phyloP scores from a whole-genome alignment of 2,113 vertebrate genomes.

The Psettodes erumei region DNA sequence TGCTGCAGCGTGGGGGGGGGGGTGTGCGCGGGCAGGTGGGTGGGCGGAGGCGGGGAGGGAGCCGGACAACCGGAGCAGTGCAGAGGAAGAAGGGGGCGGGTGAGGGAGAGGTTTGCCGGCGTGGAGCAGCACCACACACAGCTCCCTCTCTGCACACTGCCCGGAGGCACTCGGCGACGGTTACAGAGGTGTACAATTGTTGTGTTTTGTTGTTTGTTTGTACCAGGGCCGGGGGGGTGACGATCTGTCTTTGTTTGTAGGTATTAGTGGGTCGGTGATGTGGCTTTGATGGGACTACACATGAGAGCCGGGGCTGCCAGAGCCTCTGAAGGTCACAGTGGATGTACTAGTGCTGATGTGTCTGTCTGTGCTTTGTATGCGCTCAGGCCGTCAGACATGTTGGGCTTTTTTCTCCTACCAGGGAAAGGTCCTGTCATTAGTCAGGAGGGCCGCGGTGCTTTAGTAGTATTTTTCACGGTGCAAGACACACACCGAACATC shows the following conservation, averaged over 20 bases:
- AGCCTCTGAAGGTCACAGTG: conserved; percentile 70
- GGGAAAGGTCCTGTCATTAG: conserved; percentile 67
- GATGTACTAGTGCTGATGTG: conserved; percentile 49
- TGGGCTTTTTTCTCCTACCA: conserved; percentile 41
- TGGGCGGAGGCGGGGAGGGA: conserved; percentile 33
- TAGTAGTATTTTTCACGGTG: conserved; percentile 51
- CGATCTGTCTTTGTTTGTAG: conserved; percentile 70
- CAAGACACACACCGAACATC: conserved; percentile 57
- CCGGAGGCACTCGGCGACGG: conserved; percentile 46
- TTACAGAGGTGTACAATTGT: conserved; percentile 55
- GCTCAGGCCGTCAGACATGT: conserved; percentile 46
- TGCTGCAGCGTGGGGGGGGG: conserved; percentile 55
- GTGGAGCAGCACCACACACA: conserved; percentile 3
- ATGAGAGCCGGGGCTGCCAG: conserved; percentile 55
- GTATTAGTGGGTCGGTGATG: conserved; percentile 65
- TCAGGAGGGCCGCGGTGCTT: conserved; percentile 51
- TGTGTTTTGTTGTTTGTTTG: conserved; percentile 64
- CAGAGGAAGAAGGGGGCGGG: not conserved
- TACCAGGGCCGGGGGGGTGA: conserved; percentile 44
- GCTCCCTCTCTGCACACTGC: conserved; percentile 29
- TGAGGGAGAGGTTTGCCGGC: conserved; percentile 18
- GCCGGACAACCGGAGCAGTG: conserved; percentile 53
- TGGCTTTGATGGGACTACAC: conserved; percentile 71
- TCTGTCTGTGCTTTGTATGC: conserved; percentile 38
- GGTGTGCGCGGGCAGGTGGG: conserved; percentile 50